These are phyloP conservation scores for Drosophila picticornis DNA, from an alignment of 2,888 invertebrate genomes.

Conservation along the genomic window DNA sequence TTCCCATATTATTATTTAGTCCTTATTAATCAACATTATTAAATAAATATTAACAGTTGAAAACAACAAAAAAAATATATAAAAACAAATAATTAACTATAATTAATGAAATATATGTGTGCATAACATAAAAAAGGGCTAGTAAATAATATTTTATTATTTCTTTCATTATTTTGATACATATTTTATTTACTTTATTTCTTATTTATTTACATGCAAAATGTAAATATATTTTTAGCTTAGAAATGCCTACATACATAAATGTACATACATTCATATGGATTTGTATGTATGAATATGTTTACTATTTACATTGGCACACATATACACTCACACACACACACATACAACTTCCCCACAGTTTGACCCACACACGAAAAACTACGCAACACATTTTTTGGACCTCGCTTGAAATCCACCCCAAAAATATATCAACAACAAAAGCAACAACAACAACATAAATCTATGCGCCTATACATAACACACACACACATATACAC, in stretches of 20 bases:
- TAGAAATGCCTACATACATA: background rate
- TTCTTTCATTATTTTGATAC: background rate
- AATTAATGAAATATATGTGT: background rate
- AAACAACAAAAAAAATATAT: background rate
- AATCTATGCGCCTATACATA: conserved; percentile 52
- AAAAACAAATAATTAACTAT: background rate
- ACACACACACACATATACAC: background rate
- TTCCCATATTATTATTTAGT: background rate
- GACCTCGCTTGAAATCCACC: conserved; percentile 62
- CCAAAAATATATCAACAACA: conserved; percentile 39
- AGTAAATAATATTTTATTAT: background rate
- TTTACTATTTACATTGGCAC: background rate
- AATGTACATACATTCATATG: background rate
- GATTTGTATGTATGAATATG: background rate
- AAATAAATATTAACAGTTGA: background rate
- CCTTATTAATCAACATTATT: background rate
- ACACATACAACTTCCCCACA: conserved; percentile 9
- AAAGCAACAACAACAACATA: conserved; percentile 45
- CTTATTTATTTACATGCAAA: background rate
- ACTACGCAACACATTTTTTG: conserved; percentile 49
- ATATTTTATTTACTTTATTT: background rate
- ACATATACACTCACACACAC: background rate
- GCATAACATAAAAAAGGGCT: background rate
- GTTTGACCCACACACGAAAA: conserved; percentile 24
- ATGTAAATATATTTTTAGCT: background rate